These are phyloP conservation scores for Amiota communis DNA, from an alignment of 2,888 invertebrate genomes.

Conservation along the genomic window DNA sequence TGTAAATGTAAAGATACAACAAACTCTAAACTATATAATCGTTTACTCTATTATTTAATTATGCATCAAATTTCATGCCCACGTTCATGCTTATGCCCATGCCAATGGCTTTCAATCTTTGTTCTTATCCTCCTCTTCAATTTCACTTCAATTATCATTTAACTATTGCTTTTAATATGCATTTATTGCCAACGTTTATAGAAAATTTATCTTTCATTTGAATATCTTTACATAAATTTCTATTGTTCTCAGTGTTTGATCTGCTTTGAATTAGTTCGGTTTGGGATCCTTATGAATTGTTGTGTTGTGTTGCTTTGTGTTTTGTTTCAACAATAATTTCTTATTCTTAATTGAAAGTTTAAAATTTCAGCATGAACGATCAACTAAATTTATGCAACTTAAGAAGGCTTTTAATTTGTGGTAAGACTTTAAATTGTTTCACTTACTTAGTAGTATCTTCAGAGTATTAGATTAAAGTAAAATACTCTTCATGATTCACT, in stretches of 20 bases:
- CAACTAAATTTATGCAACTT: too few relatives aligned
- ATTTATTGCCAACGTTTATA: not conserved
- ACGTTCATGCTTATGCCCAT: not conserved
- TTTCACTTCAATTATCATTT: not conserved
- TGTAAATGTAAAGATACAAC: too few relatives aligned
- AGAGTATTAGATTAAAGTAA: not conserved
- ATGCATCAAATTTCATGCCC: not conserved
- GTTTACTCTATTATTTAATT: not conserved
- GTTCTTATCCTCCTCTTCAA: too few relatives aligned
- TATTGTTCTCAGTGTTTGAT: too few relatives aligned
- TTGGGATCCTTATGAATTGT: too few relatives aligned
- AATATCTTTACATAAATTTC: not conserved
- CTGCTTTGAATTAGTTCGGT: too few relatives aligned
- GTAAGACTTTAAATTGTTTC: not conserved
- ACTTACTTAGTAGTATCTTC: not conserved
- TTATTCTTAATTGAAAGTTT: too few relatives aligned
- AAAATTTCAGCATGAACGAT: too few relatives aligned
- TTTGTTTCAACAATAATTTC: too few relatives aligned
- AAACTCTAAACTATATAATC: too few relatives aligned
- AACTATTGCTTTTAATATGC: not conserved
- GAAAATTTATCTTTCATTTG: not conserved
- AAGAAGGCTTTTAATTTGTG: not conserved
- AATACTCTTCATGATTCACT: too few relatives aligned
- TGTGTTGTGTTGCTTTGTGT: too few relatives aligned
- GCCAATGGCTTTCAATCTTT: not conserved